Evolutionary conservation across 2,888 invertebrate genomes (phyloP).

Genomic region (Incurvaria masculella): DNA sequence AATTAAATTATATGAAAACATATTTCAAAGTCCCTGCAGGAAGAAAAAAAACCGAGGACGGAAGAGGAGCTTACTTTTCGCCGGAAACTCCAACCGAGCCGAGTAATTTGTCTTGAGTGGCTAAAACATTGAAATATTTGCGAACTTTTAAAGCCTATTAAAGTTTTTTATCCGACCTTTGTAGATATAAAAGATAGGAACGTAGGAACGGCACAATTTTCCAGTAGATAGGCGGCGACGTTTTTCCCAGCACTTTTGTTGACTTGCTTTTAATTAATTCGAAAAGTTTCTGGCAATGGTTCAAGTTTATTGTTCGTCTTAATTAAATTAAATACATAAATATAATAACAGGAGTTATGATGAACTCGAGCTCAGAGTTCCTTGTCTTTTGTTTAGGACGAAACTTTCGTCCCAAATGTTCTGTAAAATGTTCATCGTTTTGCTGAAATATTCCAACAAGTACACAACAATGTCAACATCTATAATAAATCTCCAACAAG

Average conservation of each 20-base stretch:
- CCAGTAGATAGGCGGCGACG: constrained; percentile 10
- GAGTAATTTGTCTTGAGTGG: constrained; percentile 47
- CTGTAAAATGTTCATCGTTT: no score
- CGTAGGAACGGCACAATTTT: constrained; percentile 9
- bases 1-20: neutral
- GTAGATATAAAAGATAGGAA: constrained; percentile 27
- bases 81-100: constrained; percentile 24
- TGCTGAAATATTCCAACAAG: no score
- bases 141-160: constrained; percentile 41
- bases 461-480: no score
- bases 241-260: neutral
- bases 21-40: neutral
- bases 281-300: constrained; percentile 26
- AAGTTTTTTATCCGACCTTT: constrained; percentile 31
- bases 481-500: no score
- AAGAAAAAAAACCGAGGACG: neutral
- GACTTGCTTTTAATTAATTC: constrained; percentile 38
- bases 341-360: no score
- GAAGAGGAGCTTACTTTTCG: neutral
- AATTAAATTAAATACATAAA: constrained; percentile 19
- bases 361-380: no score
- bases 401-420: no score
- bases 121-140: constrained; percentile 46
- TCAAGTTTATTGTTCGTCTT: constrained; percentile 25
- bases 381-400: no score